Evolutionary conservation across 2,888 invertebrate genomes (phyloP).

Genomic region (Unio delphinus): DNA sequence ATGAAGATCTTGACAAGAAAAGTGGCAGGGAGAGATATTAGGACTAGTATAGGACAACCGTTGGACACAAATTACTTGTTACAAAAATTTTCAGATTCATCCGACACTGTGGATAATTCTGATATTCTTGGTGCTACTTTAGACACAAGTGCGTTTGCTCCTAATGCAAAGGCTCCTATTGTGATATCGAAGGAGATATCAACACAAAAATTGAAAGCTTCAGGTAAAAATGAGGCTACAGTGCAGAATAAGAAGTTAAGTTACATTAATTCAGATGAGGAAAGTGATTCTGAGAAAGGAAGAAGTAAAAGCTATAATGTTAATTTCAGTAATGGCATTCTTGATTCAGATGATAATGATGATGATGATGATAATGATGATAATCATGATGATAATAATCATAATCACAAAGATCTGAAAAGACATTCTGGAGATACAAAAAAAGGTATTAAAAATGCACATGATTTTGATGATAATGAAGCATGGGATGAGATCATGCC

Average conservation of each 20-base stretch:
- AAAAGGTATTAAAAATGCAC: slow-evolving; percentile 24
- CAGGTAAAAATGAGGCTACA: neutral
- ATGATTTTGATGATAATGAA: slow-evolving; percentile 58
- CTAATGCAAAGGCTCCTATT: slow-evolving; percentile 36
- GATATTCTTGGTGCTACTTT: slow-evolving; percentile 18
- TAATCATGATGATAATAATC: neutral
- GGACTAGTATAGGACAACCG: slow-evolving; percentile 8
- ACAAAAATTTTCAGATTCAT: neutral
- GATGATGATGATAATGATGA: neutral
- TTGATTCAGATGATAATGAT: neutral
- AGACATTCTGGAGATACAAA: slow-evolving; percentile 5
- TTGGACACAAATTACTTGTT: slow-evolving; percentile 14
- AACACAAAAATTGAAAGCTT: slow-evolving; percentile 1
- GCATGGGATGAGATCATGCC: slow-evolving; percentile 49
- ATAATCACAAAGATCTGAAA: neutral
- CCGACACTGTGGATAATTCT: neutral
- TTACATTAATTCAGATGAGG: neutral
- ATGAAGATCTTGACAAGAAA: slow-evolving; percentile 43
- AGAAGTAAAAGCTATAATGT: neutral
- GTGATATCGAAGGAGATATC: slow-evolving; percentile 38
- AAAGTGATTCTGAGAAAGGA: slow-evolving; percentile 9
- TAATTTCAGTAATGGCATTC: no score
- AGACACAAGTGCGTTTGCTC: slow-evolving; percentile 34
- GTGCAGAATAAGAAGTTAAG: no score
- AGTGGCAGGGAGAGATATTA: slow-evolving; percentile 36